Evolutionary conservation across 2,797 vertebrate species (phyloP).

Genomic region (Sebastes umbrosus): DNA sequence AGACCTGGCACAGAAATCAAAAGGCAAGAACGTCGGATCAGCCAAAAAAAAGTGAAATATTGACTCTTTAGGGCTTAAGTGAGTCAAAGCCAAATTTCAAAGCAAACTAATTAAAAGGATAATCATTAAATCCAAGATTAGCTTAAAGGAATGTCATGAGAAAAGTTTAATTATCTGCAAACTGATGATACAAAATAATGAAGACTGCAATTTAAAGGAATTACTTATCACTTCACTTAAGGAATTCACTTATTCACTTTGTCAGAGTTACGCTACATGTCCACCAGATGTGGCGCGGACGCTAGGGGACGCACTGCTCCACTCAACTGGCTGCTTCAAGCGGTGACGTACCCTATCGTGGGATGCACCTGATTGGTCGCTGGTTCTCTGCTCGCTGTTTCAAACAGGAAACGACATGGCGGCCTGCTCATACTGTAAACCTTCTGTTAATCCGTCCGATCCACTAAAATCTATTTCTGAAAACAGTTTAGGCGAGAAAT

Average conservation of each 20-base stretch:
- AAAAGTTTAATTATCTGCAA: not conserved
- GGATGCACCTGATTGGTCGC: not conserved
- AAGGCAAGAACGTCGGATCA: not conserved
- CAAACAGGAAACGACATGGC: not conserved
- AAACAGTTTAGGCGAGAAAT: no score
- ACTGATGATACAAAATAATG: not conserved
- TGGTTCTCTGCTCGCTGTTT: not conserved
- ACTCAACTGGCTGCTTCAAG: no score
- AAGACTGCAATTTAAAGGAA: not conserved
- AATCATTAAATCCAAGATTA: not conserved
- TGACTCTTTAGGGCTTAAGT: not conserved
- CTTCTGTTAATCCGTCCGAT: not conserved
- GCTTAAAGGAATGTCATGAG: not conserved
- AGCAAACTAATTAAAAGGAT: not conserved
- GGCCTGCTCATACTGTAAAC: not conserved
- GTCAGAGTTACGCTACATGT: not conserved
- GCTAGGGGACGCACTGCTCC: no score
- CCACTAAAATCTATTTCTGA: not conserved
- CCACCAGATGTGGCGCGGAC: no score
- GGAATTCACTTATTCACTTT: not conserved
- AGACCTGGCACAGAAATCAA: conserved; percentile 24
- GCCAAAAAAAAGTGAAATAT: not conserved
- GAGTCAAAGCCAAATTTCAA: not conserved
- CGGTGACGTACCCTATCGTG: not conserved
- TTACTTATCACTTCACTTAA: not conserved